Conservation (phyloP, 2,888 invertebrate species). For the Andrena dorsata region DNA sequence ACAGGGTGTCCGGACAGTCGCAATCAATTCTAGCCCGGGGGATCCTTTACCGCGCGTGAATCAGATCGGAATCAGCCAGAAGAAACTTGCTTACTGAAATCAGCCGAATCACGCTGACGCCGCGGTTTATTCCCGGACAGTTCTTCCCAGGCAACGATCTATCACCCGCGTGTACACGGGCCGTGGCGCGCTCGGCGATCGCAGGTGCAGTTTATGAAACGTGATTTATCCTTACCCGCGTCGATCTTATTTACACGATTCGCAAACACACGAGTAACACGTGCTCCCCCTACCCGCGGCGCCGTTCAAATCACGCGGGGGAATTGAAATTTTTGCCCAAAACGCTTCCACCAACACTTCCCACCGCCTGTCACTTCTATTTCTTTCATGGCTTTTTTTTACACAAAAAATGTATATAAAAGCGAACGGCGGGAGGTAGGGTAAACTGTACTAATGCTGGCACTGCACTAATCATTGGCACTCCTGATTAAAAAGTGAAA, state of each 20-base stretch:
- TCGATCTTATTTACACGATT: conserved; percentile 56
- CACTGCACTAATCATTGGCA: too few species aligned
- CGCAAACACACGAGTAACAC: conserved; percentile 33
- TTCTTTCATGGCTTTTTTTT: neutral
- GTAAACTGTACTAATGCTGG: too few species aligned
- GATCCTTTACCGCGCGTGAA: conserved; percentile 66
- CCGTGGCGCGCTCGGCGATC: conserved; percentile 35
- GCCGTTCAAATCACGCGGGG: conserved; percentile 14
- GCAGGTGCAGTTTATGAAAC: conserved; percentile 60
- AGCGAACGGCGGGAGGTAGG: too few species aligned
- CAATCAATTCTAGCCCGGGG: conserved; percentile 61
- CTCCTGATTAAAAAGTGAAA: too few species aligned
- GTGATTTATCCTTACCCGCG: conserved; percentile 56
- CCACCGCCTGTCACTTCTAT: neutral
- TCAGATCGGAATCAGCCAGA: conserved; percentile 66
- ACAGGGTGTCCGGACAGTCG: conserved; percentile 64
- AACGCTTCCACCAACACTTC: neutral
- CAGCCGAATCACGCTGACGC: conserved; percentile 72
- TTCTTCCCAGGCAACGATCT: conserved; percentile 66
- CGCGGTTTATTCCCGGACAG: conserved; percentile 66
- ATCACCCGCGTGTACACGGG: conserved; percentile 55
- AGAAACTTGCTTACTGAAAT: conserved; percentile 69
- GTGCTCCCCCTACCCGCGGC: neutral
- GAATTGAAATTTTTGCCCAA: conserved; percentile 17
- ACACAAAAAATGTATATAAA: neutral